phyloP scores from a whole-genome alignment of 2,113 vertebrate genomes.

The Camelus bactrianus region DNA sequence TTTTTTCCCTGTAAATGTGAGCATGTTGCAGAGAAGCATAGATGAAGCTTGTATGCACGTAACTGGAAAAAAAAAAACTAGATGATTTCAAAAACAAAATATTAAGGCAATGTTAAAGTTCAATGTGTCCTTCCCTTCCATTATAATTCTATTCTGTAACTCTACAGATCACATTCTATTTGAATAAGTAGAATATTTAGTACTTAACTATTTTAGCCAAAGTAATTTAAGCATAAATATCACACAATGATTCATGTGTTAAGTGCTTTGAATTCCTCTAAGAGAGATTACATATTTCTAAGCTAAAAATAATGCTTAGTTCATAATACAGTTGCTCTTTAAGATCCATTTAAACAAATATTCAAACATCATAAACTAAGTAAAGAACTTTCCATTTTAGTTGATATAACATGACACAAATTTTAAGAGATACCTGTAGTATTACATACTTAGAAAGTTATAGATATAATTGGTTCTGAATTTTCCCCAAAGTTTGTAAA shows the following conservation, averaged over 20 bases:
- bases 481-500: background rate
- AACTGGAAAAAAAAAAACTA: background rate
- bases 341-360: conserved; percentile 29
- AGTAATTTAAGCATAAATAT: conserved; percentile 10
- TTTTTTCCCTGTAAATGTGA: conserved; percentile 10
- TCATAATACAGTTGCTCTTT: background rate
- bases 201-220: conserved; percentile 40
- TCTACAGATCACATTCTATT: background rate
- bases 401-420: background rate
- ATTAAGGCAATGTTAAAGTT: conserved; percentile 34
- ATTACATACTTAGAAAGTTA: background rate
- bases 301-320: background rate
- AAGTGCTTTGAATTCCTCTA: background rate
- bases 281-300: background rate
- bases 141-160: background rate
- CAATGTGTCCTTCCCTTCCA: background rate
- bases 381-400: background rate
- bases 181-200: conserved; percentile 14
- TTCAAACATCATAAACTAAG: conserved; percentile 37
- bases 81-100: background rate
- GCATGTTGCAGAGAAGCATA: conserved; percentile 32
- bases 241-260: background rate
- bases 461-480: background rate
- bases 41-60: background rate
- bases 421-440: background rate